phyloP scores from a whole-genome alignment of 2,797 vertebrate species.

The Potorous gilbertii region DNA sequence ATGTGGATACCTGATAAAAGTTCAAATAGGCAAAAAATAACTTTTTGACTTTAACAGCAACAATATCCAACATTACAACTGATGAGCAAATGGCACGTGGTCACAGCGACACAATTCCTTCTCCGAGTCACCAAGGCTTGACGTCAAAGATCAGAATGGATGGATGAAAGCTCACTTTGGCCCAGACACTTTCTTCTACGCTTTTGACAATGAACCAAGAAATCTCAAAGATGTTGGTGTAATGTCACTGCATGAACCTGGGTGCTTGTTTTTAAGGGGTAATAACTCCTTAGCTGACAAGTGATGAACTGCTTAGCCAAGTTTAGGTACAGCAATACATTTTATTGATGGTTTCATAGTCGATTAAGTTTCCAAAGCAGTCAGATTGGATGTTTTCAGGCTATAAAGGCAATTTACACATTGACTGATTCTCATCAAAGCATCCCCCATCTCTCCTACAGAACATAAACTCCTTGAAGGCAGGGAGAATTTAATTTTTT shows the following conservation, averaged over 20 bases:
- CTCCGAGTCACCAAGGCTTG: slow-evolving; percentile 49
- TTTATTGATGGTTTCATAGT: slow-evolving; percentile 65
- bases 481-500: neutral
- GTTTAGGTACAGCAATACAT: slow-evolving; percentile 70
- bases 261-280: slow-evolving; percentile 74
- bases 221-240: slow-evolving; percentile 71
- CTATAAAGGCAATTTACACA: slow-evolving; percentile 42
- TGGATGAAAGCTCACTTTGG: slow-evolving; percentile 62
- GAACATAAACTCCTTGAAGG: neutral
- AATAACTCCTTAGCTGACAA: slow-evolving; percentile 79
- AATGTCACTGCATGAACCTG: slow-evolving; percentile 63
- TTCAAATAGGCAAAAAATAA: slow-evolving; percentile 65
- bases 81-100: slow-evolving; percentile 61
- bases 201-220: slow-evolving; percentile 74
- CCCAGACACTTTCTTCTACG: slow-evolving; percentile 66
- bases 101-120: slow-evolving; percentile 53
- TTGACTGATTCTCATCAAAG: slow-evolving; percentile 12
- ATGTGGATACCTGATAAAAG: slow-evolving; percentile 44
- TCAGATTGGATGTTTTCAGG: slow-evolving; percentile 32
- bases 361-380: slow-evolving; percentile 56
- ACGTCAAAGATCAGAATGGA: slow-evolving; percentile 59
- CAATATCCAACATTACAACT: slow-evolving; percentile 50
- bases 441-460: neutral
- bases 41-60: slow-evolving; percentile 59
- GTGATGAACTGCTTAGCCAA: slow-evolving; percentile 80